phyloP scores from a whole-genome alignment of 2,797 vertebrate genomes.

The Syndactyla subalaris region DNA sequence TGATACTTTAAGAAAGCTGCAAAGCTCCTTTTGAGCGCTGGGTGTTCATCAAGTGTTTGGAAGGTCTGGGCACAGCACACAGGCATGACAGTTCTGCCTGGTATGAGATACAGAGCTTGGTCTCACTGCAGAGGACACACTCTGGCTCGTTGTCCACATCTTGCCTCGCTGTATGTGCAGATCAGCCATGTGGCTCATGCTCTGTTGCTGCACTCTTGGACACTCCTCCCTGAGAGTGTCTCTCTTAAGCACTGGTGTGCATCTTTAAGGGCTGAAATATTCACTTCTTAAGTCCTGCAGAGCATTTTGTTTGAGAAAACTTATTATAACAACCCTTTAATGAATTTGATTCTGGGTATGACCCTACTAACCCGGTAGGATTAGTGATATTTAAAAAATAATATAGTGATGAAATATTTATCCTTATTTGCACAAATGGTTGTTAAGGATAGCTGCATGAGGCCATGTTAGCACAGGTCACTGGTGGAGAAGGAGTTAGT shows the following conservation, averaged over 20 bases:
- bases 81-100: neutral
- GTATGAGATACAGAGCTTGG: fast-evolving
- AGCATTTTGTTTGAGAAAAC: neutral
- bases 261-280: neutral
- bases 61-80: neutral
- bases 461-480: neutral
- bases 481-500: neutral
- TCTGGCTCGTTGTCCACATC: fast-evolving
- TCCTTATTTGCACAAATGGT: neutral
- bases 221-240: neutral
- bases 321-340: neutral
- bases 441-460: neutral
- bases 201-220: neutral
- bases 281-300: neutral
- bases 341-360: neutral
- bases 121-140: fast-evolving
- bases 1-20: neutral
- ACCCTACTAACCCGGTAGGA: neutral
- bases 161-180: fast-evolving
- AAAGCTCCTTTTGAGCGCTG: neutral
- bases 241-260: neutral
- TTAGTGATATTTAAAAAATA: neutral
- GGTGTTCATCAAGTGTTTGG: fast-evolving
- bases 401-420: neutral
- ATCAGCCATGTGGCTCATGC: fast-evolving